These are phyloP conservation scores for Notodonta dromedarius DNA, from an alignment of 2,888 invertebrate genomes.

Conservation along the genomic window DNA sequence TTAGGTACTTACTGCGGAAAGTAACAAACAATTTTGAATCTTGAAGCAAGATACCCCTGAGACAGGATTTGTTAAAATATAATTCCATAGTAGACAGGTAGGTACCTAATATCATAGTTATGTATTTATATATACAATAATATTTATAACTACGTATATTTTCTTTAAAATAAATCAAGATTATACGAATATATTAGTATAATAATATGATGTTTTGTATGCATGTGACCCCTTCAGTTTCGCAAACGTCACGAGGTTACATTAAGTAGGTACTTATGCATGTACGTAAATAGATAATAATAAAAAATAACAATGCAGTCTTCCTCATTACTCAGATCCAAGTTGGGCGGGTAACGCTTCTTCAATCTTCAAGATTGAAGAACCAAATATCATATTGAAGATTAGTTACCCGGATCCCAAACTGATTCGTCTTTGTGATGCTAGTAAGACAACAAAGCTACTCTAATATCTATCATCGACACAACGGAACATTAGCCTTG, in stretches of 20 bases:
- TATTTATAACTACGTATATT: no score
- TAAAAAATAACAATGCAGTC: conserved; percentile 4
- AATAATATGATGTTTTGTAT: neutral
- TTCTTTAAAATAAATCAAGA: no score
- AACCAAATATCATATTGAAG: no score
- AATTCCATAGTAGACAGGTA: no score
- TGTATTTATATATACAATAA: no score
- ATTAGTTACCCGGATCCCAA: neutral
- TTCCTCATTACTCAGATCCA: conserved; percentile 3
- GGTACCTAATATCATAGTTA: no score
- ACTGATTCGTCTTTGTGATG: neutral
- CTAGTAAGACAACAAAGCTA: neutral
- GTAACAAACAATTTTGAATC: no score
- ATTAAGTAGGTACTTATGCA: neutral
- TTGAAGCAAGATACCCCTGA: no score
- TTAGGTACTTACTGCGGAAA: conserved; percentile 10
- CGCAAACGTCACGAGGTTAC: neutral
- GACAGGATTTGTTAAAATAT: no score
- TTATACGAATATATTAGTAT: no score
- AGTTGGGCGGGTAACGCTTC: neutral
- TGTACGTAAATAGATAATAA: neutral
- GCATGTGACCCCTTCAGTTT: neutral
- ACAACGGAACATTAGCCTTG: neutral
- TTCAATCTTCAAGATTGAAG: no score
- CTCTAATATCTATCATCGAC: neutral